A percentile compares a stretch with the other conserved stretches of the same genome.
These are phyloP conservation scores for Gymnosoma rotundatum DNA, from an alignment of 2,888 invertebrate species.

Conservation along the genomic window DNA sequence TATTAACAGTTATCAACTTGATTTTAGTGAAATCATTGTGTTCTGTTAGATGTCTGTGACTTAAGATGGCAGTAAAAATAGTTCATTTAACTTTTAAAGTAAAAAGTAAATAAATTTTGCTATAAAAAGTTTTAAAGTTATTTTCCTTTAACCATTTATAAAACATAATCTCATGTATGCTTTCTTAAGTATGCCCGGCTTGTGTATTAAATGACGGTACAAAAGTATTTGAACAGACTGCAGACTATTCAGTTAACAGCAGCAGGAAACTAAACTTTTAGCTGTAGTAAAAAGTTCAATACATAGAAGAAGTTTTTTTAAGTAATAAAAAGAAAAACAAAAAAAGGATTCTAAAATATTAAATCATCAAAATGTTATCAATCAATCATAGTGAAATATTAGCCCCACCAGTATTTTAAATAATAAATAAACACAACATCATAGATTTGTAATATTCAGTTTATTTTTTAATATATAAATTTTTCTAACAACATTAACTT, in stretches of 20 bases:
- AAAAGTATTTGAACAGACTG: background rate
- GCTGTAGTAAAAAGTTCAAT: background rate
- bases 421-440: background rate
- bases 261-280: slow-evolving; percentile 3
- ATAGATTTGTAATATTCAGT: background rate
- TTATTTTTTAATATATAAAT: too few relatives aligned
- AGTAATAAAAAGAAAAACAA: background rate
- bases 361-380: background rate
- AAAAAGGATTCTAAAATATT: background rate
- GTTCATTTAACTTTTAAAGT: slow-evolving; percentile 28
- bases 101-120: slow-evolving; percentile 27
- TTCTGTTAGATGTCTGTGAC: slow-evolving; percentile 4
- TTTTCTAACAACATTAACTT: too few relatives aligned
- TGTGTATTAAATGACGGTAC: background rate
- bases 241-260: slow-evolving; percentile 8
- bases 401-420: background rate
- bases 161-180: background rate
- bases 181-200: slow-evolving; percentile 14
- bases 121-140: slow-evolving; percentile 24
- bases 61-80: slow-evolving; percentile 4
- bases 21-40: background rate
- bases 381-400: background rate
- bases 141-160: slow-evolving; percentile 13
- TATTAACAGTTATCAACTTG: too few relatives aligned
- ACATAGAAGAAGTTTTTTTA: too few relatives aligned